Percentiles rank a stretch among this genome's conserved stretches.
Conservation (phyloP, 2,113 vertebrate genomes). For the Lophura nycthemera region DNA sequence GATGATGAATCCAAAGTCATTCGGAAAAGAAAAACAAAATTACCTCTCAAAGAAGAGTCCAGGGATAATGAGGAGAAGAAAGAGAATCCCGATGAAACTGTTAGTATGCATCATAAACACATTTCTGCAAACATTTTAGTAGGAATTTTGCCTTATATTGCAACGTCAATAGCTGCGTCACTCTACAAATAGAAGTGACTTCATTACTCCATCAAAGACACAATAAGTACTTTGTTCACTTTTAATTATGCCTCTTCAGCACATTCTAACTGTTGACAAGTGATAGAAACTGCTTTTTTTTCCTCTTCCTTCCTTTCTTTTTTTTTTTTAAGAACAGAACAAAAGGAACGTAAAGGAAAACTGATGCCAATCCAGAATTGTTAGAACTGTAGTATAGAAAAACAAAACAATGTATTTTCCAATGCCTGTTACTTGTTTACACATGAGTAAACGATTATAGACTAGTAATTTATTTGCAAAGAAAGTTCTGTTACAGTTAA, state of each 20-base stretch:
- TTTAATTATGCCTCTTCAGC: neutral
- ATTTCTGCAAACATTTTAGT: neutral
- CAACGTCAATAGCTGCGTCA: neutral
- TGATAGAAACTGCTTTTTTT: neutral
- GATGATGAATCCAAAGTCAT: constrained; percentile 78
- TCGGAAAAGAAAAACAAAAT: constrained; percentile 81
- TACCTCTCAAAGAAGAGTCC: constrained; percentile 76
- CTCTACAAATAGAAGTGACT: neutral
- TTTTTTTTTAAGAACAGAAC: neutral
- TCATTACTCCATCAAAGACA: neutral
- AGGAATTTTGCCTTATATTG: neutral
- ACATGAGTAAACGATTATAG: neutral
- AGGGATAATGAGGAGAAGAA: constrained; percentile 77
- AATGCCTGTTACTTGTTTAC: neutral
- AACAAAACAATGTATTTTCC: neutral
- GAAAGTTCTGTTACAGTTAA: neutral
- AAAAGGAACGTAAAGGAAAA: neutral
- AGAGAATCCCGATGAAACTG: constrained; percentile 77
- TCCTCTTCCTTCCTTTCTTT: neutral
- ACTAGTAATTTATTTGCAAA: neutral
- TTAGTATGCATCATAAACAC: constrained; percentile 62
- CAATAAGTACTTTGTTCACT: neutral
- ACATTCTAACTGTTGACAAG: neutral
- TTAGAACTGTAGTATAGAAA: neutral
- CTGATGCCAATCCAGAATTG: neutral